Base-by-base conservation (phyloP, 1,140 invertebrate species). In the Hycleus phaleratus region DNA sequence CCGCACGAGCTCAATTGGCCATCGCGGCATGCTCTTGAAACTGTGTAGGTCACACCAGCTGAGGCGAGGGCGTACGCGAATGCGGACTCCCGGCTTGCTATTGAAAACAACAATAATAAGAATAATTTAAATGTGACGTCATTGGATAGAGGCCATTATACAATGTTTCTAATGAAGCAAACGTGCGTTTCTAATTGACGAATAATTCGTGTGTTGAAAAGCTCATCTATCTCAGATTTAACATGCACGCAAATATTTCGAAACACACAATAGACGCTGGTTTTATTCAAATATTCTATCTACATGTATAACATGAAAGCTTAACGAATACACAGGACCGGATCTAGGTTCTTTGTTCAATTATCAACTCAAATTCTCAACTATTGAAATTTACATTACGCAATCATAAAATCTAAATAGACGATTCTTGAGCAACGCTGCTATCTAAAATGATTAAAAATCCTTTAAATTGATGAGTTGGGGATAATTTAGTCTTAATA, bases 61-160 rank as follows among this genome's bases (percentile, higher is more conserved):
- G 93, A 82, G 0, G 89, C 86, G 24, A 96, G 79, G 0, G 93
- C 90, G 72, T 97, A 87, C 6, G 90, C 88, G 74, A 96, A 97
- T 3, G 91, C 93, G 12, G 91, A 86, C 75, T 97, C 95, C 59
- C 91, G 78, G 62, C 89, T 93, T 1, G 87, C 93, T 95, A 79
- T 39, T 77, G 77, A 67, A 59, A 65, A 71, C 56, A 70, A 8
- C 9, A 11, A 8, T n/a, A 2, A 10, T 5, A 42, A 42, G 10
- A 42, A 42, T 4, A 4, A 32, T 32, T 5, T 7, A 32, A 8
- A 8, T 42, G 40, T 42, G 40, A 42, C 9, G 9, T n/a, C 9
- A 11, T n/a, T n/a, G 48, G 38, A 46, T 46, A 40, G 11, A 12
- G 48, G 46, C 56, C 47, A 48, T 62, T 58, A 56, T 52, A 38